Conservation (phyloP, 1,140 invertebrate species). For the Pseudomyrmex pallidus region DNA sequence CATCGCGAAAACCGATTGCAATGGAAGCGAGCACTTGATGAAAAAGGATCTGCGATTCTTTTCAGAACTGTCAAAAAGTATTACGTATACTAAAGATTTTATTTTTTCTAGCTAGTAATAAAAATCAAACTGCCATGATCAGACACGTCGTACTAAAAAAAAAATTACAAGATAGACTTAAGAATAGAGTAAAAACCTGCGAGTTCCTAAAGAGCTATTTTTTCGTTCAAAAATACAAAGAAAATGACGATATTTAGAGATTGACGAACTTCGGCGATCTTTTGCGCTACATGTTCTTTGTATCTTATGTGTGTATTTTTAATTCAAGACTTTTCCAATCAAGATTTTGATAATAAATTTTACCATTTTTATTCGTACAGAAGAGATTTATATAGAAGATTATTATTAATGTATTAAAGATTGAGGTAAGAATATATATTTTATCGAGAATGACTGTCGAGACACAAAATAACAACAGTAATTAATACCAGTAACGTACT, state of each 20-base stretch:
- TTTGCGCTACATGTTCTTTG: conserved; percentile 18
- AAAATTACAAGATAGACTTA: conserved; percentile 31
- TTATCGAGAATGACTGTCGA: conserved; percentile 19
- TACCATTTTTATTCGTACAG: background rate
- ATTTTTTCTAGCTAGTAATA: conserved; percentile 33
- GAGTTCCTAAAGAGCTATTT: conserved; percentile 68
- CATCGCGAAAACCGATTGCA: background rate
- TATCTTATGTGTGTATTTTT: conserved; percentile 10
- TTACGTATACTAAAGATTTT: conserved; percentile 74
- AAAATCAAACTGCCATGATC: conserved; percentile 17
- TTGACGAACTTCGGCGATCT: conserved; percentile 1
- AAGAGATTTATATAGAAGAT: background rate
- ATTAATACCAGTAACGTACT: conserved; percentile 28
- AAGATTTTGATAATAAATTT: conserved; percentile 15
- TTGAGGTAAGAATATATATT: no score
- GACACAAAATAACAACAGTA: background rate
- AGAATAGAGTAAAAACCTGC: conserved; percentile 53
- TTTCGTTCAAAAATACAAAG: no score
- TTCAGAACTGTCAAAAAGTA: conserved; percentile 62
- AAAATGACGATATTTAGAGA: background rate
- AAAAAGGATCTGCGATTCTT: background rate
- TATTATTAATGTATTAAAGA: no score
- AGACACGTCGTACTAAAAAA: conserved; percentile 19
- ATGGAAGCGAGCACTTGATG: conserved; percentile 2
- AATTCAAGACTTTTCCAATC: background rate